These are phyloP conservation scores for Minunthozetes semirufus DNA, from an alignment of 2,888 invertebrate genomes.

Conservation along the genomic window DNA sequence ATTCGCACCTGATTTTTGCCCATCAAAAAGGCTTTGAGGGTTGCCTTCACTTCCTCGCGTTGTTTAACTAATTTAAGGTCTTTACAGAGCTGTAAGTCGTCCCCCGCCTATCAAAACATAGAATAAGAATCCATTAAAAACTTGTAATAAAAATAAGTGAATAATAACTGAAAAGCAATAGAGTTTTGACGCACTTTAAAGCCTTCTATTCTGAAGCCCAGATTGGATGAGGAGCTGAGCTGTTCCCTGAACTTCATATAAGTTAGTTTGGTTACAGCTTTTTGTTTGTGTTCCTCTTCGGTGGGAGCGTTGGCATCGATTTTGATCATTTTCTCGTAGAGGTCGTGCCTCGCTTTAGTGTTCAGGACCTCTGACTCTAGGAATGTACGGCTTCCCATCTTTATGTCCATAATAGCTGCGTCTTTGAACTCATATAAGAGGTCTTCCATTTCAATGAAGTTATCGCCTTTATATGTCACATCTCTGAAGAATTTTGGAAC, in stretches of 20 bases:
- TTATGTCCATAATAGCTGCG: slow-evolving; percentile 93
- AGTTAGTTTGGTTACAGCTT: slow-evolving; percentile 86
- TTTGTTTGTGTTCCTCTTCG: slow-evolving; percentile 66
- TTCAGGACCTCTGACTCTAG: slow-evolving; percentile 86
- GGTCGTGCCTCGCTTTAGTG: slow-evolving; percentile 65
- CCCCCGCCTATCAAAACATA: slow-evolving; percentile 54
- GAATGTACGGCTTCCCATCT: slow-evolving; percentile 90
- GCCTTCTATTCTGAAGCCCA: slow-evolving; percentile 93
- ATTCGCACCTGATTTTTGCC: slow-evolving; percentile 57
- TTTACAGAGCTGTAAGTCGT: slow-evolving; percentile 69
- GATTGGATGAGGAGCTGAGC: slow-evolving; percentile 81
- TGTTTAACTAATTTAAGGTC: slow-evolving; percentile 81
- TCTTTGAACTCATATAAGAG: slow-evolving; percentile 80
- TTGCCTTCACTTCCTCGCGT: slow-evolving; percentile 63
- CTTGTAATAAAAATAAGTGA: neutral
- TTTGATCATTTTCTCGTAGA: slow-evolving; percentile 92
- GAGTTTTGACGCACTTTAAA: slow-evolving; percentile 58
- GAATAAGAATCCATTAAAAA: slow-evolving; percentile 1
- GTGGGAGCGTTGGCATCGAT: slow-evolving; percentile 82
- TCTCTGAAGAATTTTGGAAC: slow-evolving; percentile 79
- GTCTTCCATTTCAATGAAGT: slow-evolving; percentile 91
- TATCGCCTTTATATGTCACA: slow-evolving; percentile 52
- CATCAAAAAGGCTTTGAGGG: slow-evolving; percentile 67
- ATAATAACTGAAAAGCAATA: neutral
- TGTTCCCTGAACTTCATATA: slow-evolving; percentile 82